phyloP scores from a whole-genome alignment of 2,888 invertebrate genomes.

The Pemphredon lugubris region DNA sequence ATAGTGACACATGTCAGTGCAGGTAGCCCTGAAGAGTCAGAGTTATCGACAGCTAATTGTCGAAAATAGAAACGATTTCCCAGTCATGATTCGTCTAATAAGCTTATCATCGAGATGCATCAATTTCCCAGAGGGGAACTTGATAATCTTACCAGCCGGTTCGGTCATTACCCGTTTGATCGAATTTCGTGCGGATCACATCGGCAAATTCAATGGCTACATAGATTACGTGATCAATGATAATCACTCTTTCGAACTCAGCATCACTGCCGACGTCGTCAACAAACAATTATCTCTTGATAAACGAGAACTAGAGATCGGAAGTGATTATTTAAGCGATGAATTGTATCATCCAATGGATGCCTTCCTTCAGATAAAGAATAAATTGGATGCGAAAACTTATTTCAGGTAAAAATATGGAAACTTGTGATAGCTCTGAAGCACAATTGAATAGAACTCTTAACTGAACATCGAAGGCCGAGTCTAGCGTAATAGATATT shows the following conservation, averaged over 20 bases:
- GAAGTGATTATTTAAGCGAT: conserved; percentile 80
- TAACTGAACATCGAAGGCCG: no score
- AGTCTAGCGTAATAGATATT: no score
- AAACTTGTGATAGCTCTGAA: no score
- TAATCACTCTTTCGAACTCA: conserved; percentile 78
- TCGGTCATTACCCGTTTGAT: conserved; percentile 43
- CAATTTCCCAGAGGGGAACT: conserved; percentile 58
- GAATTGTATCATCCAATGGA: conserved; percentile 71
- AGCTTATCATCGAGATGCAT: conserved; percentile 52
- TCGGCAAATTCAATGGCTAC: conserved; percentile 76
- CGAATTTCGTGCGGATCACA: conserved; percentile 63
- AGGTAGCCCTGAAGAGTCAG: conserved; percentile 71
- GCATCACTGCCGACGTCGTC: conserved; percentile 79
- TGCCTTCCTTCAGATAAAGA: conserved; percentile 59
- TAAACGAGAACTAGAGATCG: conserved; percentile 72
- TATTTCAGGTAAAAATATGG: conserved; percentile 57
- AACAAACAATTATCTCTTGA: conserved; percentile 74
- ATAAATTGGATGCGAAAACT: conserved; percentile 63
- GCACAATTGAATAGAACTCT: no score
- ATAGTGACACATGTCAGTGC: not conserved
- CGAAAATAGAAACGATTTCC: conserved; percentile 78
- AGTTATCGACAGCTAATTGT: conserved; percentile 73
- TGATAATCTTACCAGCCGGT: conserved; percentile 57
- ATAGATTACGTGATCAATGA: conserved; percentile 80
- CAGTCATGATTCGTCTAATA: conserved; percentile 68